Evolutionary conservation across 2,797 vertebrate species (phyloP), one percentile per base, ranked within the genome.

Genomic region (Pangasius djambal): DNA sequence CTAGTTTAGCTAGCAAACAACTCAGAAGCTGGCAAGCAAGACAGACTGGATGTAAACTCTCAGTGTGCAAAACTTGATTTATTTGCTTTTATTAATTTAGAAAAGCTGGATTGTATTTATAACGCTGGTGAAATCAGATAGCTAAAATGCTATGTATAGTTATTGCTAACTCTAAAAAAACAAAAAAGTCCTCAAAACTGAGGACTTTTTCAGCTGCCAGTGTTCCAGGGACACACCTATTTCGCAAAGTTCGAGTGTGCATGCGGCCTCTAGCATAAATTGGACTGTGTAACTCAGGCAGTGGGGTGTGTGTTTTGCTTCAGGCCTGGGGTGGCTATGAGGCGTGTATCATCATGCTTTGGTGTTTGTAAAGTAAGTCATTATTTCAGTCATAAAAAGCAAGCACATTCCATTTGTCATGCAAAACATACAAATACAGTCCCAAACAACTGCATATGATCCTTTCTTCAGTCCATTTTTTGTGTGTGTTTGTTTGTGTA

Each of bases 261-360:
- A 67, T 83, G 40, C 0, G 3, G 44, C 2, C 69, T 22, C 4
- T 85, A 18, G 63, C 83, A 52, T 34, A 52, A 69, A 69, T 37
- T 22, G 8, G 31, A 34, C n/a, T 85, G 18, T 69, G n/a, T n/a
- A 69, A 69, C 25, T 65, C 22, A 4, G 52, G 57, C 81, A 67
- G 28, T 67, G 72, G 65, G 69, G 77, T 57, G 83, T 15, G 69
- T 9, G 34, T 52, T 13, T 87, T 85, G 52, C 9, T 37, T 40
- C 25, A 89, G 65, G 18, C 69, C 87, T 86, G 18, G 63, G 63
- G 28, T 90, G 89, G 86, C 57, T 13, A 31, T 10, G 40, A 84
- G 79, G 90, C 86, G 59, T 57, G 52, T 81, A 88, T 91, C 91
- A 91, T 88, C 87, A 88, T 12, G n/a, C 63, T 85, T 50, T 48